Evolutionary conservation across 1,140 invertebrate genomes (phyloP).

Genomic region (Teleopsis dalmanni): DNA sequence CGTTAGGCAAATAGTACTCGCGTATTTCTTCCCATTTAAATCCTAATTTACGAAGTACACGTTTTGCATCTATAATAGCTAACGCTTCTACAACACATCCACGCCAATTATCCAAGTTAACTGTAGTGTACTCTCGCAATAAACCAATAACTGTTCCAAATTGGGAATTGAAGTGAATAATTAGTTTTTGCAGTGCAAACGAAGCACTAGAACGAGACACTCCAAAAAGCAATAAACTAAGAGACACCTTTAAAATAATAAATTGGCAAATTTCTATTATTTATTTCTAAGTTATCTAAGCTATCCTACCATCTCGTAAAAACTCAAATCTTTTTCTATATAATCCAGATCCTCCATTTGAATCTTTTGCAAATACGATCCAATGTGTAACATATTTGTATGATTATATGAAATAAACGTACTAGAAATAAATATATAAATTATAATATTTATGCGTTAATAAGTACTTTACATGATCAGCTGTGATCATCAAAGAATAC

Average conservation of each 20-base stretch:
- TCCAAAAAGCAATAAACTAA: slow-evolving; percentile 29
- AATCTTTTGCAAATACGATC: slow-evolving; percentile 12
- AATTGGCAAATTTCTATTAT: background rate
- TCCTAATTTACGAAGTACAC: slow-evolving; percentile 28
- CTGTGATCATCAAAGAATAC: too few species aligned
- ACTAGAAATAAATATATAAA: too few species aligned
- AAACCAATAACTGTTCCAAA: slow-evolving; percentile 13
- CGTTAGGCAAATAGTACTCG: slow-evolving; percentile 28
- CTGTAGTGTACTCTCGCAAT: slow-evolving; percentile 22
- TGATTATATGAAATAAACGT: too few species aligned
- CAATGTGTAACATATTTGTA: too few species aligned
- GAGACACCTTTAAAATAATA: slow-evolving; percentile 19
- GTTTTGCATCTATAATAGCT: slow-evolving; percentile 26
- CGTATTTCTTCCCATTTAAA: slow-evolving; percentile 23
- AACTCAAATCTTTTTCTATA: slow-evolving; percentile 28
- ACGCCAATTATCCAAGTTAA: slow-evolving; percentile 21
- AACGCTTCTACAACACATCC: slow-evolving; percentile 27
- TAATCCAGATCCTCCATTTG: slow-evolving; percentile 28
- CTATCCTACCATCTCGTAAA: slow-evolving; percentile 22
- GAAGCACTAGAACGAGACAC: slow-evolving; percentile 19
- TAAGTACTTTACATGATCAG: too few species aligned
- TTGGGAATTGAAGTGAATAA: slow-evolving; percentile 6
- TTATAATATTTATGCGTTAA: too few species aligned
- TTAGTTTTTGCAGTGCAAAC: slow-evolving; percentile 28
- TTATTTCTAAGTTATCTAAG: background rate